Percentiles rank a stretch among this genome's conserved stretches.
These are phyloP conservation scores for Zosterops japonicus DNA, from an alignment of 2,113 vertebrate genomes.

Conservation along the genomic window DNA sequence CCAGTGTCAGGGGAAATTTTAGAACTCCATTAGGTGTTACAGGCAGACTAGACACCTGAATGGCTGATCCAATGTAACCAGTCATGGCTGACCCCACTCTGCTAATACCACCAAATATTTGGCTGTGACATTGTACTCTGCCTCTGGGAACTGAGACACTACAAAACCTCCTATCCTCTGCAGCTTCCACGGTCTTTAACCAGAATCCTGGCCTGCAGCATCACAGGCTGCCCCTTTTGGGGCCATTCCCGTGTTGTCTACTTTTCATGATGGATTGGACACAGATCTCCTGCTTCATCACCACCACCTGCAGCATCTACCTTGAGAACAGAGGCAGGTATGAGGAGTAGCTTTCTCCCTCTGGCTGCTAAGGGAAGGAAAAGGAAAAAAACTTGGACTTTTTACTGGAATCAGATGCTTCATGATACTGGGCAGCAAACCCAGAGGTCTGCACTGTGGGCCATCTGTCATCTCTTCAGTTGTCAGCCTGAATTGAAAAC, in stretches of 20 bases:
- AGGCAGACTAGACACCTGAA: neutral
- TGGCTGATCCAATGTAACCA: neutral
- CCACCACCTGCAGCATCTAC: neutral
- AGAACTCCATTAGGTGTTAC: neutral
- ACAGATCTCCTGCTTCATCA: neutral
- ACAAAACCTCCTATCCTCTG: neutral
- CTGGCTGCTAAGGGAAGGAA: neutral
- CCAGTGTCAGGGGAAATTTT: neutral
- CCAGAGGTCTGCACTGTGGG: neutral
- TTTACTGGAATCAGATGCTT: neutral
- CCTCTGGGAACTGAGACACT: neutral
- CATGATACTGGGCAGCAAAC: neutral
- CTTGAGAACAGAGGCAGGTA: neutral
- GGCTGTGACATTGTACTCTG: neutral
- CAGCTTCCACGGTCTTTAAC: neutral
- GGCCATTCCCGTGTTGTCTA: neutral
- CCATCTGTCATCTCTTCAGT: conserved; percentile 23
- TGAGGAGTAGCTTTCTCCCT: neutral
- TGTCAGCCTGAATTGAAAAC: neutral
- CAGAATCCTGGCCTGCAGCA: neutral
- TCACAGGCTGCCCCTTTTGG: neutral
- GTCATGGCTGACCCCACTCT: neutral
- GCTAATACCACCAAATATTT: neutral
- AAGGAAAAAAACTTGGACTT: neutral
- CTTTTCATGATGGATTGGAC: neutral